phyloP scores from a whole-genome alignment of 2,113 vertebrate species.

The Phrynosoma blainvillii region DNA sequence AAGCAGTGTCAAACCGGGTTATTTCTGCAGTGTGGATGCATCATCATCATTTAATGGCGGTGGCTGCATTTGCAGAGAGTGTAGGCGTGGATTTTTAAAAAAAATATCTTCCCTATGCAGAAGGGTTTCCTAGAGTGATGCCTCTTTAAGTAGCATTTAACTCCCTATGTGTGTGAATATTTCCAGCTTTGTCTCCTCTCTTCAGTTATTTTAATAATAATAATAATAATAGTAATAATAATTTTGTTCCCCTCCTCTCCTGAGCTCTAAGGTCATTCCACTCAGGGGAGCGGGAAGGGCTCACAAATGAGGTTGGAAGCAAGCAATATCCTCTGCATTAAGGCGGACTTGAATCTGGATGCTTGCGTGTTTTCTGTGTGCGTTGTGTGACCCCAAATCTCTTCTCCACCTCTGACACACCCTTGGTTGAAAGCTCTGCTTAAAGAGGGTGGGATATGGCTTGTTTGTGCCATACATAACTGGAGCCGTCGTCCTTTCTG shows the following conservation, averaged over 20 bases:
- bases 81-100: constrained; percentile 1
- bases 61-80: neutral
- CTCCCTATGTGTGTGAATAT: neutral
- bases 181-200: neutral
- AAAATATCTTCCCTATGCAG: neutral
- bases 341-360: neutral
- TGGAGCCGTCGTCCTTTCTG: neutral
- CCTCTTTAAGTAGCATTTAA: neutral
- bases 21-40: too few relatives aligned
- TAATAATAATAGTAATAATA: too few relatives aligned
- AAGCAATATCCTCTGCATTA: neutral
- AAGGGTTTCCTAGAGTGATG: neutral
- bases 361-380: neutral
- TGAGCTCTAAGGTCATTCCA: neutral
- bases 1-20: too few relatives aligned
- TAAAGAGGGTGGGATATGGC: neutral
- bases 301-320: neutral
- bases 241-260: neutral
- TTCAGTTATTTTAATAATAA: neutral
- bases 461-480: neutral
- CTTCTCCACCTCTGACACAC: neutral
- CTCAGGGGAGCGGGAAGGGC: neutral
- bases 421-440: constrained; percentile 1
- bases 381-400: too few relatives aligned
- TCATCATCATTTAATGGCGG: too few relatives aligned